These are phyloP conservation scores for Saimiri boliviensis DNA, from an alignment of 2,113 vertebrate genomes.

Conservation along the genomic window DNA sequence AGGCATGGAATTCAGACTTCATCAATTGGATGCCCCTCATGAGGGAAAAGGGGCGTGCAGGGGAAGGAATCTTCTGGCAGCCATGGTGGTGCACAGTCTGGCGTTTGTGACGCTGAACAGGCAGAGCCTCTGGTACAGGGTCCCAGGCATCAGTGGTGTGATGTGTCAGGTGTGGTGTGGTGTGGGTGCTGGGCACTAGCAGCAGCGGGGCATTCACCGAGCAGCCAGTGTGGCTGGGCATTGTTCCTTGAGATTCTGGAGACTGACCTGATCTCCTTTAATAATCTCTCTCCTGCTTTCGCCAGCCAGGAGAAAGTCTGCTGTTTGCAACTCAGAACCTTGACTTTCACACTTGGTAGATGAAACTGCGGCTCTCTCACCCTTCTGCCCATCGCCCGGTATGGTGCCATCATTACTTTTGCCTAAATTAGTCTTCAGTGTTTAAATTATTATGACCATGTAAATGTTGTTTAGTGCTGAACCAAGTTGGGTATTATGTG, in stretches of 20 bases:
- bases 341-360: background rate
- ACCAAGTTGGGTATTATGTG: background rate
- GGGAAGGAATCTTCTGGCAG: background rate
- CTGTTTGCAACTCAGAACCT: background rate
- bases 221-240: background rate
- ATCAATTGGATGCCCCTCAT: background rate
- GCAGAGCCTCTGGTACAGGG: fast-evolving
- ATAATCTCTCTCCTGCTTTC: background rate
- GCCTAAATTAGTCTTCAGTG: background rate
- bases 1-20: background rate
- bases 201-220: fast-evolving
- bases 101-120: background rate
- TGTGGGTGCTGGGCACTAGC: background rate
- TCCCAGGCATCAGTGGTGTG: no score
- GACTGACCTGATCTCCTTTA: background rate
- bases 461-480: background rate
- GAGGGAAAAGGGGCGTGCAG: fast-evolving
- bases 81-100: fast-evolving
- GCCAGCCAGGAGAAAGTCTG: background rate
- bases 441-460: background rate
- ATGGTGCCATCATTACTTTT: background rate
- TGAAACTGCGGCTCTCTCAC: background rate
- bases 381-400: background rate
- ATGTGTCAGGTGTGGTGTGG: background rate
- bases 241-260: background rate